These are phyloP conservation scores for Drosophila gunungcola DNA, from an alignment of 1,140 invertebrate species.

Conservation along the genomic window DNA sequence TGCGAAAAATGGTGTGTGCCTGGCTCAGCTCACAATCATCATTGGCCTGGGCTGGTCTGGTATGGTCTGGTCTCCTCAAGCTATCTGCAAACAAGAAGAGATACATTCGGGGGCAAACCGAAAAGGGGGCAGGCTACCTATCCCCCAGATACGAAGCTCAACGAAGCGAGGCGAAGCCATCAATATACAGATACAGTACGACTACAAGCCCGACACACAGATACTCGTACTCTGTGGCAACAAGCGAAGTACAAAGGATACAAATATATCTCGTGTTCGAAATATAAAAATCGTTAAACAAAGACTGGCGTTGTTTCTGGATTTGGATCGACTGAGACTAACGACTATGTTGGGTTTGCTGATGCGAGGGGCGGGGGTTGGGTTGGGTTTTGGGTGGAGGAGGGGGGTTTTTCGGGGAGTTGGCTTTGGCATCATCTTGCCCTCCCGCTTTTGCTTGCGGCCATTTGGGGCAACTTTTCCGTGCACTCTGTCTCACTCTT, in stretches of 20 bases:
- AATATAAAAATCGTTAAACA: conserved; percentile 83
- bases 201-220: conserved; percentile 33
- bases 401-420: conserved; percentile 6
- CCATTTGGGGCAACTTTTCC: conserved; percentile 50
- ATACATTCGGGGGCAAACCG: conserved; percentile 27
- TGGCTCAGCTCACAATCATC: conserved; percentile 66
- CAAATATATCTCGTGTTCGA: conserved; percentile 83
- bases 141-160: conserved; percentile 41
- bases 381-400: neutral
- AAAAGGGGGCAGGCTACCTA: neutral
- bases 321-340: conserved; percentile 71
- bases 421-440: conserved; percentile 57
- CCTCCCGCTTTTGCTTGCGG: conserved; percentile 63
- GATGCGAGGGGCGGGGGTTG: neutral
- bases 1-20: conserved; percentile 49
- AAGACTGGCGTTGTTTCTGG: conserved; percentile 81
- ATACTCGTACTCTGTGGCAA: conserved; percentile 54
- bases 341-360: conserved; percentile 22
- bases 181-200: conserved; percentile 52
- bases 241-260: conserved; percentile 81
- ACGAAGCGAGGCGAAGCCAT: conserved; percentile 52
- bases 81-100: conserved; percentile 45
- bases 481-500: conserved; percentile 23
- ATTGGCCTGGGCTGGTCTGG: conserved; percentile 63
- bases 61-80: conserved; percentile 23